phyloP scores from a whole-genome alignment of 2,797 vertebrate genomes.

The Podargus strigoides region DNA sequence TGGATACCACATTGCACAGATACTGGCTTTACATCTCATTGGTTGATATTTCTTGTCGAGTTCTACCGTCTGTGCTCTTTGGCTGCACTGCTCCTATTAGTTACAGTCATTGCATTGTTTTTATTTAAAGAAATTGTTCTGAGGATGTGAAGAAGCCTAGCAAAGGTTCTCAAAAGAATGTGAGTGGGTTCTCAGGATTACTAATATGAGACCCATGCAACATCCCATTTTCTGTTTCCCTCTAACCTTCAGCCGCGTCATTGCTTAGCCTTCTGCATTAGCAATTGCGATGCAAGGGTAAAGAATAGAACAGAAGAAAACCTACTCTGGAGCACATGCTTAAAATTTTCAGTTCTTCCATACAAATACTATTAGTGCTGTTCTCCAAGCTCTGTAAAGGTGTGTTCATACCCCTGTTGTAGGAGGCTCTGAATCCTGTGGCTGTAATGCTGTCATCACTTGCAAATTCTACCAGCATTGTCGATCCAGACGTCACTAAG shows the following conservation, averaged over 20 bases:
- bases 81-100: background rate
- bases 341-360: background rate
- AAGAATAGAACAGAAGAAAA: background rate
- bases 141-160: background rate
- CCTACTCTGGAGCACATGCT: background rate
- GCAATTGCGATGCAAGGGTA: background rate
- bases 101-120: background rate
- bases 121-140: background rate
- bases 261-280: background rate
- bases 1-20: background rate
- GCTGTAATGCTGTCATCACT: conserved; percentile 30
- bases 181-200: background rate
- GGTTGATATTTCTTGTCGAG: background rate
- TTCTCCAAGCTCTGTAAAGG: background rate
- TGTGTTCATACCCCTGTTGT: conserved; percentile 45
- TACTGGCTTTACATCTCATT: background rate
- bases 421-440: conserved; percentile 64
- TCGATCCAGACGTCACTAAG: conserved; percentile 35
- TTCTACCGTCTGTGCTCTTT: background rate
- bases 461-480: conserved; percentile 65
- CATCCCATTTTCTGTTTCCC: background rate
- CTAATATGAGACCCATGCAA: background rate
- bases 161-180: background rate
- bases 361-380: background rate
- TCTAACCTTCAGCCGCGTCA: background rate